Evolutionary conservation across 64 coral and sea anemone genomes (phyloP), one percentile per base, ranked within the genome.

Genomic region (Cladopsammia gracilis): DNA sequence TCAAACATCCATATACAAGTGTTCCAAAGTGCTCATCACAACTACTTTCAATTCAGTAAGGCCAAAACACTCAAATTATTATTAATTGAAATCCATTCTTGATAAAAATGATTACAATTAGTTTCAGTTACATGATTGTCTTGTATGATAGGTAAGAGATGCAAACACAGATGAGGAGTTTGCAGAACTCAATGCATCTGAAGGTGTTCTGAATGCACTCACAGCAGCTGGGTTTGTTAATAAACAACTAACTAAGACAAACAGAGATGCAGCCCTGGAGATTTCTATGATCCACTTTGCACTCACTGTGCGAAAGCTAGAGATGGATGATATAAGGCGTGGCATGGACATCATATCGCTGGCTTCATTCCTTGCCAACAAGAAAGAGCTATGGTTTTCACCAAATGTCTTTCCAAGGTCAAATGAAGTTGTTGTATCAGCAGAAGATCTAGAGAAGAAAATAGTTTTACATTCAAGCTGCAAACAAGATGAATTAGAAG

Each of bases 291-390:
- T 87, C n/a, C 91, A 93, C 71, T 66, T 53, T 78, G 34, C 83
- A 48, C 82, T 93, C 6, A 65, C 70, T 5, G 66, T 15, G 5
- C 48, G 91, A 66, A 93, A 67, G 78, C 10, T 76, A 25, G 70
- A 86, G 58, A 68, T 93, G 59, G 82, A 93, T 66, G 91, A 93
- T 34, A 93, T 93, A 23, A 16, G 91, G 0, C 20, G 73, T 50
- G 91, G 74, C 8, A 87, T 93, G 91, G 83, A 93, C 18, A 52
- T 79, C 7, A 24, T 93, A 22, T 48, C 16, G 8, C 46, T 93
- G 26, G 73, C 91, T 43, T 52, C 73, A 68, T 51, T 87, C 15
- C 43, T 93, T 19, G 34, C 87, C 48, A 48, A 48, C 53, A 77
- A 86, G 4, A 76, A 60, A 26, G 13, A 86, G 10, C 75, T 75